These are phyloP conservation scores for Drosophila falleni DNA, from an alignment of 2,888 invertebrate species.

Conservation along the genomic window DNA sequence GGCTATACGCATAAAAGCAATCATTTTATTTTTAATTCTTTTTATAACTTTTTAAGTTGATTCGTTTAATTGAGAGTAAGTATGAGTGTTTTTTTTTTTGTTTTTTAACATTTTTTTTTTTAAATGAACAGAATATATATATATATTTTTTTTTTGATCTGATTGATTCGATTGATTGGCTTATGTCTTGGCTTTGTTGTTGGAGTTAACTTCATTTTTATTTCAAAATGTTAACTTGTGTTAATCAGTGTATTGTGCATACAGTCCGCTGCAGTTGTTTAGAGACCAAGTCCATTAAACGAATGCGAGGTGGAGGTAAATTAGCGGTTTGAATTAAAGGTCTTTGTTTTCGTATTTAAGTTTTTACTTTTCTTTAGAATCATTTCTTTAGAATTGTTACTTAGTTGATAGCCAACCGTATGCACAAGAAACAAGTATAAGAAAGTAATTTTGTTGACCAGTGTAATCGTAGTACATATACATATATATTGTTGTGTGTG, in stretches of 20 bases:
- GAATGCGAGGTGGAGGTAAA: conserved; percentile 59
- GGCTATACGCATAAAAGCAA: conserved; percentile 37
- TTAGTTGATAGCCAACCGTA: conserved; percentile 2
- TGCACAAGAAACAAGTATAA: conserved; percentile 6
- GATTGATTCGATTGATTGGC: conserved; percentile 18
- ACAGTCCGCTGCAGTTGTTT: conserved; percentile 21
- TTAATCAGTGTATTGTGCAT: conserved; percentile 38
- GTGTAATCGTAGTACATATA: not conserved
- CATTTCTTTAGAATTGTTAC: conserved; percentile 8
- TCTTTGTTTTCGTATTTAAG: conserved; percentile 2
- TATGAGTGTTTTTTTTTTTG: not conserved
- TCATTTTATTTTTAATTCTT: conserved; percentile 14
- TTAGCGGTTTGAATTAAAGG: conserved; percentile 40
- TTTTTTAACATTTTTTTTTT: not conserved
- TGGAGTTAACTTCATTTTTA: not conserved
- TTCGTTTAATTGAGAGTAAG: conserved; percentile 68
- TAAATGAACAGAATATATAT: conserved; percentile 2
- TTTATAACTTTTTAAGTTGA: conserved; percentile 73
- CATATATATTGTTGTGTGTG: not conserved
- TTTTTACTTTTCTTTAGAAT: conserved; percentile 9
- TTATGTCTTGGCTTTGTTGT: conserved; percentile 22
- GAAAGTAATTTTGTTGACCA: not conserved
- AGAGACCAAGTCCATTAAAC: conserved; percentile 11
- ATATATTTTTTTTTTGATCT: not conserved
- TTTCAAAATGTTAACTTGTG: conserved; percentile 14